Percentiles rank a stretch among this genome's conserved stretches.
phyloP scores from a whole-genome alignment of 2,113 vertebrate genomes.

The Pelodiscus sinensis region DNA sequence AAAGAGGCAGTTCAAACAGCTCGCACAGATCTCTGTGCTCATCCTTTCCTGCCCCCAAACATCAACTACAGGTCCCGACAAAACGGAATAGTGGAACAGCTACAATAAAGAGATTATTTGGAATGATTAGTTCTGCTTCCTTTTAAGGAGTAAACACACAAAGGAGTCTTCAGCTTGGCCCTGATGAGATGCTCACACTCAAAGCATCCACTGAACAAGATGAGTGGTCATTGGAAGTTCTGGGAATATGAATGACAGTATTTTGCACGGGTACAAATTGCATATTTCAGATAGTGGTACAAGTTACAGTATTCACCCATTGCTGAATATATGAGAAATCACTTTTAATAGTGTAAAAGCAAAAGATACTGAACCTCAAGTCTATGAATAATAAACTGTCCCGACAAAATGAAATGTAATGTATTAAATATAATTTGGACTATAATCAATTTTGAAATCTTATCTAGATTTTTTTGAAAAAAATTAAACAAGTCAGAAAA shows the following conservation, averaged over 20 bases:
- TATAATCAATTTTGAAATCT: background rate
- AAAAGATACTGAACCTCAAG: background rate
- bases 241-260: constrained; percentile 8
- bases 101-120: background rate
- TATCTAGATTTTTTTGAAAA: background rate
- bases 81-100: background rate
- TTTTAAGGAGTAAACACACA: background rate
- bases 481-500: background rate
- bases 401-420: background rate
- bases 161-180: background rate
- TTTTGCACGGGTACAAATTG: background rate
- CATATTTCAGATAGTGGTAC: background rate
- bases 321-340: background rate
- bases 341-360: background rate
- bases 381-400: constrained; percentile 5
- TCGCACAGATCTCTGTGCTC: background rate
- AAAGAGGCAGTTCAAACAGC: rapidly evolving
- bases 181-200: background rate
- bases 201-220: background rate
- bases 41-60: background rate
- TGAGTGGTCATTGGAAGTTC: background rate
- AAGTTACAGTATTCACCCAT: background rate
- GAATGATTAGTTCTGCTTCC: background rate
- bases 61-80: rapidly evolving
- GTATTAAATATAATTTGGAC: constrained; percentile 13